Base-by-base conservation (phyloP, 2,888 invertebrate species). In the Aphidius colemani region DNA sequence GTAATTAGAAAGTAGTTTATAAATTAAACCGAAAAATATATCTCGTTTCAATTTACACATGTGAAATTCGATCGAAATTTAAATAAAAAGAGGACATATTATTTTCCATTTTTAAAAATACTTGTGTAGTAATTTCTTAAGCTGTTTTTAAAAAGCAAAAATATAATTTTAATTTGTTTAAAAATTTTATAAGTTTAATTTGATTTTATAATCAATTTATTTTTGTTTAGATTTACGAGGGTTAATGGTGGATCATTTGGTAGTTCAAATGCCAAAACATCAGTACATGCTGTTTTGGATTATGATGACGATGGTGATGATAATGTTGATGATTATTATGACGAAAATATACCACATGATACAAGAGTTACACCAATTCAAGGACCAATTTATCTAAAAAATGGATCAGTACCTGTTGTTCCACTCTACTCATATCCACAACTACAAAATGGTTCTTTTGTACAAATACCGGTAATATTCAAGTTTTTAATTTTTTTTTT, bases 371-470 rank as follows among this genome's bases (percentile, higher is more conserved):
- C 94, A 30, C 94, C 94, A 40, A 91, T 94, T 65, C 93, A 93
- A 82, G 94, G 94, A 45, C 94, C 94, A n/a, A 94, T 94, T 79
- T 89, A 88, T 76, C 83, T 94, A 71, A 90, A 92, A 83, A 94
- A 94, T 81, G 93, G 93, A 65, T 88, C 90, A 53, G 93, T 94
- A 59, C 94, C 94, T 55, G 94, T 94, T 7, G 93, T 94, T 68
- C 94, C 94, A 30, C 85, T 94, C 53, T 94, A 93, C 72, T 91
- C 94, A 59, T 94, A 94, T 84, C 90, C 91, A 57, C 90, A 91
- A 72, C 85, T 92, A 75, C 93, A 92, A 83, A 94, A 94, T 83
- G 94, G 94, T 69, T 89, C 91, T 55, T 90, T 93, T 82, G 89
- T 94, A 73, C 94, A 94, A 85, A 94, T 94, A 85, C 94, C 94